Base-by-base conservation (phyloP, 2,888 invertebrate genomes). In the Mimas tiliae region DNA sequence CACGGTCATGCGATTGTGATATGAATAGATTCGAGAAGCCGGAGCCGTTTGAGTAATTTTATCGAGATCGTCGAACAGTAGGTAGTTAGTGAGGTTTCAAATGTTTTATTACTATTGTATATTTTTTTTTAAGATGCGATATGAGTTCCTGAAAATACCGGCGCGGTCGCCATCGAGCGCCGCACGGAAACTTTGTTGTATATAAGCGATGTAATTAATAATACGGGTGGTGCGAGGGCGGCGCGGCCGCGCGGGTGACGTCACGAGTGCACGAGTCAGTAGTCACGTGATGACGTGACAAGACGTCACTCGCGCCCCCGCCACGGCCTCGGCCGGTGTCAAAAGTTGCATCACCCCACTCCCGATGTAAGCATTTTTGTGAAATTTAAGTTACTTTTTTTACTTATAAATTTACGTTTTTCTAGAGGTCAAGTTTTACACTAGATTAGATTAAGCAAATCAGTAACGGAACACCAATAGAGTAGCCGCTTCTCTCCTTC, bases 381-480 rank as follows among this genome's bases (percentile, higher is more conserved):
- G 91, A 91, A 90, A 91, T 85, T 91, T 91, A 91, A 90, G 87
- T 93, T 91, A 91, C 84, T 90, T 93, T 91, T 68, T 90, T 91
- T 91, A 89, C 86, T 89, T 89, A 87, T 87, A 81, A 86, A 82
- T 81, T 88, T 87, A 85, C 87, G 87, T 86, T 89, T 89, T 90
- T 87, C 86, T 93, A 93, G 91, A 88, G 87, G 90, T 90, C 90
- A 88, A 90, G 93, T 87, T 93, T 89, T 91, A 94, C 91, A 91
- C 88, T 94, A 94, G 91, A 83, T 86, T 94, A 94, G 94, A 88
- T 85, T 94, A 94, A 94, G 94, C 81, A 89, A 91, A 89, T 88
- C 93, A 90, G 91, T 92, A 90, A 91, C 85, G 89, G 88, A 88
- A 94, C 94, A 94, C 94, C 94, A 93, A 92, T 93, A 94, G 93